A percentile compares a stretch with the other conserved stretches of the same genome.
phyloP scores from a whole-genome alignment of 2,113 vertebrate species.

The Oryzias celebensis region DNA sequence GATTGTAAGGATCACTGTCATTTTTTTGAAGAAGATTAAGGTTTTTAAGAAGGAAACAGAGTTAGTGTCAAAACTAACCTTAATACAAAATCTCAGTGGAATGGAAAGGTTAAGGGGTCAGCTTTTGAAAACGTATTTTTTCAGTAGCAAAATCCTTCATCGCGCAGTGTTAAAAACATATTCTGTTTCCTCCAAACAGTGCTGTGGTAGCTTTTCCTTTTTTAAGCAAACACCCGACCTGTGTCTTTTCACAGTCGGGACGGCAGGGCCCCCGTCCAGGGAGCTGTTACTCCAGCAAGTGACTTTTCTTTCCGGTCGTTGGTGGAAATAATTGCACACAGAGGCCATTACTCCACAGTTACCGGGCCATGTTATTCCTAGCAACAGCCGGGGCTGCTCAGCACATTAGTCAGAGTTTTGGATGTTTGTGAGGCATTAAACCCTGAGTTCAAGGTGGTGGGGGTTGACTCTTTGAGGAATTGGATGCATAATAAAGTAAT shows the following conservation, averaged over 20 bases:
- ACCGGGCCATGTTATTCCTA: conserved; percentile 70
- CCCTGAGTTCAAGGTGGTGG: conserved; percentile 19
- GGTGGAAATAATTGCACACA: conserved; percentile 65
- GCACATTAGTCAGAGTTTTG: conserved; percentile 61
- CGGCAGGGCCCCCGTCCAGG: conserved; percentile 61
- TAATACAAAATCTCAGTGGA: no score
- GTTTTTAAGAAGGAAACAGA: no score
- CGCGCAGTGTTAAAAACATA: conserved; percentile 23
- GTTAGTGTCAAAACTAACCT: no score
- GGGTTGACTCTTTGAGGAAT: conserved; percentile 25
- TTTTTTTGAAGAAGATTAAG: no score
- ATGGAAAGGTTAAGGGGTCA: no score
- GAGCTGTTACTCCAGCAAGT: conserved; percentile 69
- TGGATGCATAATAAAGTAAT: conserved; percentile 50
- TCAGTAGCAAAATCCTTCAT: neutral
- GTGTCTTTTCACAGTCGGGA: conserved; percentile 55
- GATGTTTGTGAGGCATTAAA: conserved; percentile 51
- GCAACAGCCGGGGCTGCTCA: conserved; percentile 63
- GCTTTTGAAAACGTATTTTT: no score
- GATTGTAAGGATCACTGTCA: no score
- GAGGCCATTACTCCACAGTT: conserved; percentile 51
- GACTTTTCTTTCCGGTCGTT: conserved; percentile 76
- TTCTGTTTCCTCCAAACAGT: conserved; percentile 10
- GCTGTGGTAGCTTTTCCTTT: conserved; percentile 48
- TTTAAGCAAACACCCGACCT: conserved; percentile 51